These are phyloP conservation scores for Ostrea denselamellosa DNA, from an alignment of 1,140 invertebrate genomes.

Conservation along the genomic window DNA sequence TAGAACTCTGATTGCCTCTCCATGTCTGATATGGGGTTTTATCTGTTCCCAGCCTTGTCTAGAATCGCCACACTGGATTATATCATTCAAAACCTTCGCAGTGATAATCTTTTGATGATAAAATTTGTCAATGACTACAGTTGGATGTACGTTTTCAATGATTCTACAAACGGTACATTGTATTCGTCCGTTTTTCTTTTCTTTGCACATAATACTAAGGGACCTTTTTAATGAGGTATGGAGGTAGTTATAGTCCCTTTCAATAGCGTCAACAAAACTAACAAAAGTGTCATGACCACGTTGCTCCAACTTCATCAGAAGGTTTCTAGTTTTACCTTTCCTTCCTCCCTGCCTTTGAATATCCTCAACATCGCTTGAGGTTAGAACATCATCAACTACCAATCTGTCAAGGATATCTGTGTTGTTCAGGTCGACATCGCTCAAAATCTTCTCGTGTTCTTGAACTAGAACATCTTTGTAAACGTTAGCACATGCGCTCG, in stretches of 20 bases:
- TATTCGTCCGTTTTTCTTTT: conserved; percentile 5
- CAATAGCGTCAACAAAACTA: neutral
- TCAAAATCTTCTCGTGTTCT: conserved; percentile 8
- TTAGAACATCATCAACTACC: neutral
- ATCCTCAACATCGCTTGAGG: neutral
- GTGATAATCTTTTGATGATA: neutral
- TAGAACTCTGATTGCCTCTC: neutral
- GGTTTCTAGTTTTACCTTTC: neutral
- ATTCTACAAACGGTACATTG: conserved; percentile 2
- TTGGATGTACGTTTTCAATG: neutral
- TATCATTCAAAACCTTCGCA: neutral
- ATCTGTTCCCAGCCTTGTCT: neutral
- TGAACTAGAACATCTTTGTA: conserved; percentile 25
- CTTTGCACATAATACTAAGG: neutral
- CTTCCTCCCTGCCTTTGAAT: neutral
- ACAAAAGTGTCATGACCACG: neutral
- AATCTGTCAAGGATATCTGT: neutral
- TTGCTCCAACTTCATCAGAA: conserved; percentile 1
- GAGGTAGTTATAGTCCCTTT: neutral
- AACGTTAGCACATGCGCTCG: neutral
- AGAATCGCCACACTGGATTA: neutral
- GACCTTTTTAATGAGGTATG: neutral
- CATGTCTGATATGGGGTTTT: neutral
- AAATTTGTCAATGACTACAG: conserved; percentile 2
- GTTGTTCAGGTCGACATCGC: neutral